These are phyloP conservation scores for Bursaphelenchus okinawaensis DNA, from an alignment of 2,888 invertebrate genomes.

Conservation along the genomic window DNA sequence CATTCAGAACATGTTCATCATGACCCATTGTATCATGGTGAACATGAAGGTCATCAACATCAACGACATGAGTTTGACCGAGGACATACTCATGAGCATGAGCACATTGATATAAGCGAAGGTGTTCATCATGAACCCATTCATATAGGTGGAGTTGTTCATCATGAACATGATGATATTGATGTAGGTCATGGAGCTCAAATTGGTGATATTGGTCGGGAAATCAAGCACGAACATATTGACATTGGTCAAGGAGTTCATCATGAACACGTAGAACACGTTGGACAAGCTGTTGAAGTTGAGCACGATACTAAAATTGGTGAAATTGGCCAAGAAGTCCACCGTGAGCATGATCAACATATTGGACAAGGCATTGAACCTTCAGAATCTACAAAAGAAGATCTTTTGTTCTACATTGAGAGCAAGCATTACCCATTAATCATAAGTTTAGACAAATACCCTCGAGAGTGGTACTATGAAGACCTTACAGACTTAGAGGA, in stretches of 20 bases:
- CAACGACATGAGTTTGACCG: not conserved
- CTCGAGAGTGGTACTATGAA: slow-evolving; percentile 11
- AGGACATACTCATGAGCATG: not conserved
- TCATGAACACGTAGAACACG: not conserved
- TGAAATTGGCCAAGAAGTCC: not conserved
- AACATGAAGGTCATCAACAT: not conserved
- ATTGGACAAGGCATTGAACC: not conserved
- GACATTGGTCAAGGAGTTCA: not conserved
- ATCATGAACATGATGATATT: not conserved
- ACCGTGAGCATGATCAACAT: not conserved
- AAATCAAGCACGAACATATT: not conserved
- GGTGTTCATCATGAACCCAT: not conserved
- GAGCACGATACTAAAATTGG: not conserved
- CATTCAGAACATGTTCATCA: no score
- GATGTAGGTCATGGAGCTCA: no score
- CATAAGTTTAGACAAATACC: slow-evolving; percentile 6
- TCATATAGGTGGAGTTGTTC: not conserved
- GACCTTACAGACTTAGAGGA: no score
- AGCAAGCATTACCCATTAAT: not conserved
- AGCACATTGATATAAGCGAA: not conserved
- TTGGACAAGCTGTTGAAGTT: not conserved
- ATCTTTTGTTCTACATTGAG: not conserved
- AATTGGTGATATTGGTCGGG: not conserved
- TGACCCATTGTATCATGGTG: no score
- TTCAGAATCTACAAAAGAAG: no score